Conservation (phyloP, 2,797 vertebrate species). For the Eidolon dupreanum region DNA sequence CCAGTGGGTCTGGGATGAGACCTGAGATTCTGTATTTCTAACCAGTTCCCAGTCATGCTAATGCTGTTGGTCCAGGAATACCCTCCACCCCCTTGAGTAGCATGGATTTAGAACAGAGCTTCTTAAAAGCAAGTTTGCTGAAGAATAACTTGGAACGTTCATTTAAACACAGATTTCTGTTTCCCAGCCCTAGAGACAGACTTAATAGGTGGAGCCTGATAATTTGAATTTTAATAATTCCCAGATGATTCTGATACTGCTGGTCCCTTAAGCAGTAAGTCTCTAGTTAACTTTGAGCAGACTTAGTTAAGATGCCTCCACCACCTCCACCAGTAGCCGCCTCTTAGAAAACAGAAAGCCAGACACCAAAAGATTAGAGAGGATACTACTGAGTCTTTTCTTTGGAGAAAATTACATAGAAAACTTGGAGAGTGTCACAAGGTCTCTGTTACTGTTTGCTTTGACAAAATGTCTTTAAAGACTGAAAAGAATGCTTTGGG, state of each 20-base stretch:
- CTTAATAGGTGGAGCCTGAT: neutral
- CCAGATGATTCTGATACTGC: neutral
- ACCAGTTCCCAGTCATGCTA: neutral
- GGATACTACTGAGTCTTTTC: too few relatives aligned
- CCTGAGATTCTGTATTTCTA: neutral
- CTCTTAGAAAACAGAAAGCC: neutral
- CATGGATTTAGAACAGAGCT: neutral
- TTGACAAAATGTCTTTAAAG: neutral
- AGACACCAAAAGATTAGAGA: neutral
- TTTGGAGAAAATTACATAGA: neutral
- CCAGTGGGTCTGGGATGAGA: neutral
- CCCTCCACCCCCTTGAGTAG: neutral
- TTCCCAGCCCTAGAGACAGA: neutral
- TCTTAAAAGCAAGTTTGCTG: neutral
- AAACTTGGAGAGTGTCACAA: neutral
- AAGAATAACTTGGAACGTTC: neutral
- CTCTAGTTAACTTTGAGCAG: neutral
- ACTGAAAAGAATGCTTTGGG: neutral
- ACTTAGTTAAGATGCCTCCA: neutral
- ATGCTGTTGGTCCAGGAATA: neutral
- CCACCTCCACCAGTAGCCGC: neutral
- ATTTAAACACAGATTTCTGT: neutral
- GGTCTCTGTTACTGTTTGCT: neutral
- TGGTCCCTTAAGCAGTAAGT: neutral
- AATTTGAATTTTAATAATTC: neutral